Conservation (phyloP, 2,888 invertebrate genomes). For the Eudasyphora cyanicolor region DNA sequence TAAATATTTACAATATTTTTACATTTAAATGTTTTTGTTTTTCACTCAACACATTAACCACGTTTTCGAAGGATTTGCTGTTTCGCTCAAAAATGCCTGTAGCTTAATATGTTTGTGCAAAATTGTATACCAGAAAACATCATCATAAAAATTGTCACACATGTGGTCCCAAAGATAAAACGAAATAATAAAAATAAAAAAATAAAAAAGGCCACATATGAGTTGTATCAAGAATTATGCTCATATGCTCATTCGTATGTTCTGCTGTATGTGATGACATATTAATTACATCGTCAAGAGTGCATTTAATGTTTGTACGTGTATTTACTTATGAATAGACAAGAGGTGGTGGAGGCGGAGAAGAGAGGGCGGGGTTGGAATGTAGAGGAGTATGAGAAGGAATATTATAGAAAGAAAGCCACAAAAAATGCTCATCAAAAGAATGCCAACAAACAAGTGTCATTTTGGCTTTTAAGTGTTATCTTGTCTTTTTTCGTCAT, state of each 20-base stretch:
- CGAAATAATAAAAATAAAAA: neutral
- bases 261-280: conserved; percentile 4
- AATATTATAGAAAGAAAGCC: neutral
- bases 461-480: neutral
- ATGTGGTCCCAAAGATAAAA: conserved; percentile 13
- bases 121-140: neutral
- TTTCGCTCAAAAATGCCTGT: too few relatives aligned
- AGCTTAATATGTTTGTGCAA: neutral
- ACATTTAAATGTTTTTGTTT: too few relatives aligned
- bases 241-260: neutral
- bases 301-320: neutral
- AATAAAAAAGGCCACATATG: neutral
- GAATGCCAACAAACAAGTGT: conserved; percentile 18
- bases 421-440: neutral
- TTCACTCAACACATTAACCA: too few relatives aligned
- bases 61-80: too few relatives aligned
- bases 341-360: neutral
- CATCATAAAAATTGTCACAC: conserved; percentile 32
- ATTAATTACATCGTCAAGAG: conserved; percentile 33
- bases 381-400: neutral
- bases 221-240: neutral
- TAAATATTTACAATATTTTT: too few relatives aligned
- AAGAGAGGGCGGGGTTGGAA: neutral
- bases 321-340: neutral
- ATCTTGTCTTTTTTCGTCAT: too few relatives aligned